phyloP scores from a whole-genome alignment of 2,113 vertebrate genomes.

The Rana temporaria region DNA sequence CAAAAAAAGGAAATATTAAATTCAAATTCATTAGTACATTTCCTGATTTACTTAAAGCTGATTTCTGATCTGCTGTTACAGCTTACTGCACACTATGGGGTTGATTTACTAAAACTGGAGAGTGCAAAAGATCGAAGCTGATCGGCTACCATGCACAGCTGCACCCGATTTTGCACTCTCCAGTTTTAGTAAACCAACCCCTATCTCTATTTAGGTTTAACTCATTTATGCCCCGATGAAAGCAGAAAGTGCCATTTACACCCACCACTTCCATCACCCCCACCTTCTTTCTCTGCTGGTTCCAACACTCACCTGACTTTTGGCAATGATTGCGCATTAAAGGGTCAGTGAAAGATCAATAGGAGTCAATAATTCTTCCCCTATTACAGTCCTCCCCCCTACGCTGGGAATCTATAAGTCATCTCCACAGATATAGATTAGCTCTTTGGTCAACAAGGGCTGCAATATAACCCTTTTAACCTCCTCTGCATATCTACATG shows the following conservation, averaged over 20 bases:
- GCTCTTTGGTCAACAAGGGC: conserved; percentile 41
- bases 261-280: background rate
- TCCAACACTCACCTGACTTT: background rate
- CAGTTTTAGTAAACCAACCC: too few relatives aligned
- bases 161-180: too few relatives aligned
- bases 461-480: conserved; percentile 20
- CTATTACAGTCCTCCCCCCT: conserved; percentile 21
- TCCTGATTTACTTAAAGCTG: background rate
- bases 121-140: too few relatives aligned
- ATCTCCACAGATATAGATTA: conserved; percentile 51
- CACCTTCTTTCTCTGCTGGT: too few relatives aligned
- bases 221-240: background rate
- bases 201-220: background rate
- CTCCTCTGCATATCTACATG: background rate
- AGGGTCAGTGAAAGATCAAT: conserved; percentile 47
- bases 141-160: too few relatives aligned
- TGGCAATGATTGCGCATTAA: conserved; percentile 47
- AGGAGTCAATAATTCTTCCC: conserved; percentile 44
- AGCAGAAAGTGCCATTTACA: background rate
- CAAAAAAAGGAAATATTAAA: too few relatives aligned
- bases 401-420: conserved; percentile 49
- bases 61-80: background rate
- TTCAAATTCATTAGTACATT: background rate
- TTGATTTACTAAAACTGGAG: too few relatives aligned
- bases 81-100: background rate